phyloP scores from a whole-genome alignment of 2,113 vertebrate species.

The Thalassarche chlororhynchos region DNA sequence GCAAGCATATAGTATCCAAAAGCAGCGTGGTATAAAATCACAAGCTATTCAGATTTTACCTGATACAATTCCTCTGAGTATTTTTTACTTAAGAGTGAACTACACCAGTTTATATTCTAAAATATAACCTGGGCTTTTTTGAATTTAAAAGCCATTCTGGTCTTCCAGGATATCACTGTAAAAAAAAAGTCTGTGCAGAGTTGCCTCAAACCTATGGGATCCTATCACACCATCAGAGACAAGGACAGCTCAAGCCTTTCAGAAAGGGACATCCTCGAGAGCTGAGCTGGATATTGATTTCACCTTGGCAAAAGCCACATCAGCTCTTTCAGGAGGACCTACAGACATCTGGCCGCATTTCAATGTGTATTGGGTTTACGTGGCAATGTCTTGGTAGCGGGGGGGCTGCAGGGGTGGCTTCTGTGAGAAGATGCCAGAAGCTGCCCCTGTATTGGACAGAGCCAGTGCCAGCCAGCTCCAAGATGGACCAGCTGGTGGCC shows the following conservation, averaged over 20 bases:
- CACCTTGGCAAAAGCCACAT: not conserved
- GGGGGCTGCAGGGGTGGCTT: not conserved
- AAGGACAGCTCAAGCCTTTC: not conserved
- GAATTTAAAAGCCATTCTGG: not conserved
- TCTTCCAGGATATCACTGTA: not conserved
- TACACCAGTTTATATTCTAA: not conserved
- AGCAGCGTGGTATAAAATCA: not conserved
- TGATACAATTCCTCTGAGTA: not conserved
- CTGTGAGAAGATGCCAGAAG: not conserved
- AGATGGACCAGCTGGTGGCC: not conserved
- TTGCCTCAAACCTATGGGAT: not conserved
- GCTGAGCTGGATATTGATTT: not conserved
- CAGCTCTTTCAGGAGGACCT: not conserved
- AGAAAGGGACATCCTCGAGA: not conserved
- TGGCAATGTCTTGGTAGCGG: not conserved
- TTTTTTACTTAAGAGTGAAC: not conserved
- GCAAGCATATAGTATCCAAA: not conserved
- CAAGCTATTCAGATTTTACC: not conserved
- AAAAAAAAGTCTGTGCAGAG: not conserved
- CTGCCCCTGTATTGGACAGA: not conserved
- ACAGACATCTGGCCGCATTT: not conserved
- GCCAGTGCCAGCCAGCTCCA: fast-evolving
- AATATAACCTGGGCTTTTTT: not conserved
- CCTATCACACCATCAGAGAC: not conserved
- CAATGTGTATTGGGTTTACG: not conserved